Percentiles rank a stretch among this genome's conserved stretches.
These are phyloP conservation scores for Amazonetta brasiliensis DNA, from an alignment of 2,797 vertebrate species.

Conservation along the genomic window DNA sequence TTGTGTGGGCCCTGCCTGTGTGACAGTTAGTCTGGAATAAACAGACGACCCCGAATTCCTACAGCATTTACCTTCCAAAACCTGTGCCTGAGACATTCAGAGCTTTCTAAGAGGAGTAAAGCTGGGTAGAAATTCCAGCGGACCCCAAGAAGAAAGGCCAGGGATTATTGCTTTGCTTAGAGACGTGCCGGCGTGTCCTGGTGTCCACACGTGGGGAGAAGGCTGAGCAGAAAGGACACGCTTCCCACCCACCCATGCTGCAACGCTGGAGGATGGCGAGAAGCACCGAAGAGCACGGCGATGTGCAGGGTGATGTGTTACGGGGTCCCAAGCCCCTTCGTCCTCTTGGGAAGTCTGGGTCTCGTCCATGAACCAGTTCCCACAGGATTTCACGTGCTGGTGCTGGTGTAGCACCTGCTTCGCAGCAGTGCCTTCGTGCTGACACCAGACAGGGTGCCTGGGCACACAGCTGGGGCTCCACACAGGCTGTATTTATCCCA, in stretches of 20 bases:
- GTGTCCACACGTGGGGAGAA: not conserved
- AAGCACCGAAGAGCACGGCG: not conserved
- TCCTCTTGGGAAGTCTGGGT: not conserved
- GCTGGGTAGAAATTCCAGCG: not conserved
- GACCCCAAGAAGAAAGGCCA: not conserved
- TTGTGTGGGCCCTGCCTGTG: not conserved
- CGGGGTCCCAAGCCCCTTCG: accelerated
- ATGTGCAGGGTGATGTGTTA: not conserved
- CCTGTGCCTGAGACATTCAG: not conserved
- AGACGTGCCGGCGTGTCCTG: not conserved
- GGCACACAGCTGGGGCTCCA: not conserved
- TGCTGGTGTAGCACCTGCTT: not conserved
- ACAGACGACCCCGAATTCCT: not conserved
- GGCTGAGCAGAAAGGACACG: not conserved
- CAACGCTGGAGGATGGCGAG: not conserved
- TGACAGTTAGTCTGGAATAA: not conserved
- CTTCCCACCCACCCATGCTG: not conserved
- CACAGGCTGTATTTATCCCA: not conserved
- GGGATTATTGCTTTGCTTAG: not conserved
- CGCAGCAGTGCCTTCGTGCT: slow-evolving; percentile 5
- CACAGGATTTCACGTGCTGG: not conserved
- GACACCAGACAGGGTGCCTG: not conserved
- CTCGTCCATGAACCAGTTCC: not conserved
- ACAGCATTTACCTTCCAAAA: not conserved
- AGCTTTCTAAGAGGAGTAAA: not conserved